phyloP scores from a whole-genome alignment of 2,797 vertebrate species.

The Spheniscus humboldti region DNA sequence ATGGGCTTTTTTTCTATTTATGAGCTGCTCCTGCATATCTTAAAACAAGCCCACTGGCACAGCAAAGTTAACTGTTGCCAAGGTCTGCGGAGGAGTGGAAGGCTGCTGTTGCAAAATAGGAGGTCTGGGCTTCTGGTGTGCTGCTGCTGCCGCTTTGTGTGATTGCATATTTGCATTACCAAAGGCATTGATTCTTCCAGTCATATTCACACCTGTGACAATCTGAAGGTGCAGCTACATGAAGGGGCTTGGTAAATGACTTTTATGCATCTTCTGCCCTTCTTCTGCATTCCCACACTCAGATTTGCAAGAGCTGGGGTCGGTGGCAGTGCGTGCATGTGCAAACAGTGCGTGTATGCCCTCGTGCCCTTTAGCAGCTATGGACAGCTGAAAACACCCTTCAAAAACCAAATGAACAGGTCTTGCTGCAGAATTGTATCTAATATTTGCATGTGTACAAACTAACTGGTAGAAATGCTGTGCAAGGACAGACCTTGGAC shows the following conservation, averaged over 20 bases:
- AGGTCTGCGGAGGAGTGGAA: not conserved
- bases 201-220: not conserved
- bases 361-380: not conserved
- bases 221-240: not conserved
- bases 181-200: not conserved
- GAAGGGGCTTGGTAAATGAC: not conserved
- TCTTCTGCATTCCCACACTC: not conserved
- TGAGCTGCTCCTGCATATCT: not conserved
- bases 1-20: not conserved
- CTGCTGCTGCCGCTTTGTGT: not conserved
- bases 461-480: not conserved
- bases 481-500: not conserved
- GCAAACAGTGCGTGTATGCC: fast-evolving
- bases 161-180: not conserved
- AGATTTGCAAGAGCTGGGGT: not conserved
- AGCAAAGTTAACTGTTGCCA: not conserved
- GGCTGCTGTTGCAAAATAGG: not conserved
- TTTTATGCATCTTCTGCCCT: not conserved
- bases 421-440: not conserved
- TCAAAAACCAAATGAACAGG: not conserved
- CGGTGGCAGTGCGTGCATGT: too few relatives aligned
- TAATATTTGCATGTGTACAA: not conserved
- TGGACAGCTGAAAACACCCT: not conserved
- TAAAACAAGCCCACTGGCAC: not conserved
- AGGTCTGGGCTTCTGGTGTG: not conserved